These are phyloP conservation scores for Poeciliopsis infans DNA, from an alignment of 2,797 vertebrate genomes.

Conservation along the genomic window DNA sequence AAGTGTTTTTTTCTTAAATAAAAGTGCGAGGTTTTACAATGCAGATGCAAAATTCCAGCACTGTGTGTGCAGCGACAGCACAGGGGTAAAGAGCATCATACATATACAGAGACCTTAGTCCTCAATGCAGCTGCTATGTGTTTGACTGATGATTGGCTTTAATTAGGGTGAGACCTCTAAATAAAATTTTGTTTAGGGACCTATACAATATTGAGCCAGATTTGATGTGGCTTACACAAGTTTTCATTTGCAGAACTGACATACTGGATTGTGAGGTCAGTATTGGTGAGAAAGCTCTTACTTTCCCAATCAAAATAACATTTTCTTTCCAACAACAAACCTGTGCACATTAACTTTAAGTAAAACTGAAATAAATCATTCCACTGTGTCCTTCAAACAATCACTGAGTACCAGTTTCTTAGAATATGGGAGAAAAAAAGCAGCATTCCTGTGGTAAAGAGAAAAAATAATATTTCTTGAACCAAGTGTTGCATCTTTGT, in stretches of 20 bases:
- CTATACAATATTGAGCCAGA: neutral
- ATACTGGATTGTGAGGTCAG: neutral
- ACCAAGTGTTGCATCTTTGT: conserved; percentile 25
- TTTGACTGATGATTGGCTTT: neutral
- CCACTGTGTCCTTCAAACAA: neutral
- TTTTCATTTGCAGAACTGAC: neutral
- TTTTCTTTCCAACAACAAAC: neutral
- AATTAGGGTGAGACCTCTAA: neutral
- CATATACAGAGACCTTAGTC: no score
- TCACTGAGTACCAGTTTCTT: neutral
- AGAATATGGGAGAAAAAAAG: neutral
- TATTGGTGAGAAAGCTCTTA: neutral
- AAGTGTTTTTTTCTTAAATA: neutral
- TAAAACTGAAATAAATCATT: neutral
- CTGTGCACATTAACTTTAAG: neutral
- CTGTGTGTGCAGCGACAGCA: no score
- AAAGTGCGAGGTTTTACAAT: neutral
- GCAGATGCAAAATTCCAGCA: neutral
- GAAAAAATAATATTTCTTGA: conserved; percentile 12
- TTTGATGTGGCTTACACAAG: neutral
- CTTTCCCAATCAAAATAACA: neutral
- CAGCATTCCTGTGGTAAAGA: neutral
- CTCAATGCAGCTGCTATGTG: no score
- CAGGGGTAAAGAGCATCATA: no score
- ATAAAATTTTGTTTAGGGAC: neutral